A percentile compares a stretch with the other conserved stretches of the same genome.
Conservation (phyloP, 1,140 invertebrate species). For the Pseudachorutes palmiensis region DNA sequence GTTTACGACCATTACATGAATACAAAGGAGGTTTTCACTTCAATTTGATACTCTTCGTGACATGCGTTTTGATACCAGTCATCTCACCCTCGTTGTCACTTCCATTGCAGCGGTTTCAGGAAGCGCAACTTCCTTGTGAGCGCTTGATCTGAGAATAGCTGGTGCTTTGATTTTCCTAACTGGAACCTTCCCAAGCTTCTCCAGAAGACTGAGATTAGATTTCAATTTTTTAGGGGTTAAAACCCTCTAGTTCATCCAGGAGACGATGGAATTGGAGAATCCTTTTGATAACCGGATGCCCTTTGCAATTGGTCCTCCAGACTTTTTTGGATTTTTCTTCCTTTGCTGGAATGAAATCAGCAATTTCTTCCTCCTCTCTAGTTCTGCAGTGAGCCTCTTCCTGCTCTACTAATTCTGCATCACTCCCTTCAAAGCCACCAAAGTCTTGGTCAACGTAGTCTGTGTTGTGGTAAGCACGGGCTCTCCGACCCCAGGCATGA, state of each 20-base stretch:
- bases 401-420: constrained; percentile 62
- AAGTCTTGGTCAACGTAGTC: constrained; percentile 83
- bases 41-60: constrained; percentile 77
- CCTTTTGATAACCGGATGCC: constrained; percentile 76
- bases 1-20: too few species aligned
- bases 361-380: constrained; percentile 74
- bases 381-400: constrained; percentile 71
- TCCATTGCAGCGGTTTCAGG: constrained; percentile 39
- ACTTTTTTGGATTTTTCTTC: constrained; percentile 22
- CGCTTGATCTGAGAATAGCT: constrained; percentile 38
- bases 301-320: constrained; percentile 46
- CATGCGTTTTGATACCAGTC: constrained; percentile 78
- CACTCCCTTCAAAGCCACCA: constrained; percentile 60
- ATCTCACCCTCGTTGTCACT: constrained; percentile 61
- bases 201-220: too few species aligned
- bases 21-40: constrained; percentile 49
- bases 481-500: constrained; percentile 77
- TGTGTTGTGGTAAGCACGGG: constrained; percentile 68
- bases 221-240: constrained; percentile 51
- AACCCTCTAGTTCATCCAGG: constrained; percentile 59
- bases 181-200: constrained; percentile 39
- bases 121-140: constrained; percentile 12
- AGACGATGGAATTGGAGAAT: constrained; percentile 70
- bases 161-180: constrained; percentile 40
- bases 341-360: constrained; percentile 52